A percentile compares a stretch with the other conserved stretches of the same genome.
These are phyloP conservation scores for Amblyjoppa fuscipennis DNA, from an alignment of 2,888 invertebrate species.

Conservation along the genomic window DNA sequence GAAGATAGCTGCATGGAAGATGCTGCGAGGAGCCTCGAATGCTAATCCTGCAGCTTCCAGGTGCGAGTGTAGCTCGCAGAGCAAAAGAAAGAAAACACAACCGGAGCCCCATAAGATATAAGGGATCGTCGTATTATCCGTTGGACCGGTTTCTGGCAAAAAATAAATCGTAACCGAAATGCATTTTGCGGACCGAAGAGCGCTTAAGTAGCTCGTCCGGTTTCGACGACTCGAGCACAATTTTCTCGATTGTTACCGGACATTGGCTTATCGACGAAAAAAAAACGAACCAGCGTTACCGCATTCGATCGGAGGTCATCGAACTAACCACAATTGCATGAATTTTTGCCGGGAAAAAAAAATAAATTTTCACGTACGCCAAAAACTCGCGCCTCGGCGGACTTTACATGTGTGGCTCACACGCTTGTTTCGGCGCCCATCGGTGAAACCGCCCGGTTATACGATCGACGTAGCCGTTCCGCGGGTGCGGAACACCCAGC, in stretches of 20 bases:
- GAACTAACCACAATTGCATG: conserved; percentile 11
- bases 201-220: neutral
- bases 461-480: conserved; percentile 30
- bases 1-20: conserved; percentile 24
- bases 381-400: neutral
- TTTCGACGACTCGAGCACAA: no score
- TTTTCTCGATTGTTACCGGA: conserved; percentile 25
- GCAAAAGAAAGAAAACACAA: conserved; percentile 39
- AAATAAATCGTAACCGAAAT: conserved; percentile 51
- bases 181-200: conserved; percentile 6
- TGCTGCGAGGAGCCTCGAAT: conserved; percentile 29
- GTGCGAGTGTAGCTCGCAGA: conserved; percentile 55
- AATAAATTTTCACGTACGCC: neutral
- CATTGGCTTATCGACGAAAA: conserved; percentile 17
- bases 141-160: conserved; percentile 57
- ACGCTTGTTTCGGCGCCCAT: conserved; percentile 3
- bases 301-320: conserved; percentile 9
- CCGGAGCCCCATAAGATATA: conserved; percentile 49
- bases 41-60: conserved; percentile 69
- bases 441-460: neutral
- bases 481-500: conserved; percentile 28
- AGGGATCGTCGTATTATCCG: conserved; percentile 56
- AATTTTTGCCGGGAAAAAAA: conserved; percentile 2
- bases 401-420: conserved; percentile 5
- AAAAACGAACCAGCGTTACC: conserved; percentile 34